Conservation (phyloP, 2,888 invertebrate species). For the Napeogenes inachia region DNA sequence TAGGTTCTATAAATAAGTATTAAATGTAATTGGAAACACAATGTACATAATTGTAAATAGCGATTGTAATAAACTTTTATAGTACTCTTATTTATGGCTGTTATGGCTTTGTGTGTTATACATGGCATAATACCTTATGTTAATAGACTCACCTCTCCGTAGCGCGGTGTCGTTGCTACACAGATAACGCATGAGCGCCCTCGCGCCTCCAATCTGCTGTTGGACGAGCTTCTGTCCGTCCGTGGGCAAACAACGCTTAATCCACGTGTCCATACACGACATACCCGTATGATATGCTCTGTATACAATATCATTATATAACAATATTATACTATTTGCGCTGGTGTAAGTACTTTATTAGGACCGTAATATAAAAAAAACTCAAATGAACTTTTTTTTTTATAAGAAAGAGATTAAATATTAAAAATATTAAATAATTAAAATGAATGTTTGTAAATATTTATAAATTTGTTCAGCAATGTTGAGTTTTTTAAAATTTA, state of each 20-base stretch:
- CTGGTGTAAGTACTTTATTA: background rate
- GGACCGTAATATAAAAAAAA: background rate
- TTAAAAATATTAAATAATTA: no score
- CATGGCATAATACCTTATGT: no score
- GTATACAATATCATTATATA: constrained; percentile 17
- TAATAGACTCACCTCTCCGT: constrained; percentile 47
- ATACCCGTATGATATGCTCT: constrained; percentile 68
- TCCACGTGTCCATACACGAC: constrained; percentile 69
- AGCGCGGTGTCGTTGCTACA: constrained; percentile 64
- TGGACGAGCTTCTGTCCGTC: constrained; percentile 64
- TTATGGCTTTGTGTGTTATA: background rate
- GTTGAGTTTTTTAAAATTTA: no score
- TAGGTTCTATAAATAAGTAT: no score
- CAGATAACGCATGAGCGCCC: constrained; percentile 63
- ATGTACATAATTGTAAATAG: no score
- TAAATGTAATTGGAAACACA: no score
- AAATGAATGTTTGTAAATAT: no score
- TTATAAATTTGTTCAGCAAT: no score
- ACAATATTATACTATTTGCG: background rate
- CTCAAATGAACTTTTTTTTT: no score
- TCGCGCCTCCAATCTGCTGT: constrained; percentile 64
- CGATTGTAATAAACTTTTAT: no score
- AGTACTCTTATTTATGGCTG: no score
- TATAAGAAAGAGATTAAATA: no score
- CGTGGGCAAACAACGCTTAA: constrained; percentile 63